Percentiles rank a stretch among this genome's conserved stretches.
phyloP scores from a whole-genome alignment of 2,888 invertebrate genomes.

The Ochropleura plecta region DNA sequence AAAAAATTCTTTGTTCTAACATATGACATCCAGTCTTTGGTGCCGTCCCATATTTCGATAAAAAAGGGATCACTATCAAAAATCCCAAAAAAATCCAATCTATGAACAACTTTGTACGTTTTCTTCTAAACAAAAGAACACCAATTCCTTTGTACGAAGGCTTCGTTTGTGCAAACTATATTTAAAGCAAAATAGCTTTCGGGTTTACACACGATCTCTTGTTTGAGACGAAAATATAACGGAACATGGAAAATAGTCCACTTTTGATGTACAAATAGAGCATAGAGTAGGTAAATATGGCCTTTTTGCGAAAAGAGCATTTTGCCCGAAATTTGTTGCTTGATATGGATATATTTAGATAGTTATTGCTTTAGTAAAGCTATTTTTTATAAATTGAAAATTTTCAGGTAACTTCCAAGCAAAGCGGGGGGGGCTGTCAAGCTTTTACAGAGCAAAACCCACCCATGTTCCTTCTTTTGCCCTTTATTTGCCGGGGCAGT shows the following conservation, averaged over 20 bases:
- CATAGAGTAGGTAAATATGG: conserved; percentile 39
- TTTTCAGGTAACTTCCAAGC: too few relatives aligned
- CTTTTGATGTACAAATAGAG: conserved; percentile 61
- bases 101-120: conserved; percentile 4
- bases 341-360: neutral
- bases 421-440: too few relatives aligned
- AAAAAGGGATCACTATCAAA: conserved; percentile 15
- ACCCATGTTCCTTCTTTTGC: too few relatives aligned
- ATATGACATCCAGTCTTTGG: neutral
- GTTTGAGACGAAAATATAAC: conserved; percentile 59
- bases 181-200: conserved; percentile 68
- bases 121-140: conserved; percentile 22
- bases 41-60: neutral
- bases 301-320: conserved; percentile 25
- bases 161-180: conserved; percentile 59
- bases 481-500: too few relatives aligned
- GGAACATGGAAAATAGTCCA: conserved; percentile 46
- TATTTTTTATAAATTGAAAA: too few relatives aligned
- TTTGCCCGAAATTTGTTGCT: neutral
- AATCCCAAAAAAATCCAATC: conserved; percentile 15
- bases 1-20: neutral
- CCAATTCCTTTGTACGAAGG: conserved; percentile 50
- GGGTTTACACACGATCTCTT: conserved; percentile 24
- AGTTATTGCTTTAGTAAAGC: neutral
- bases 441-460: too few relatives aligned